Evolutionary conservation across 2,888 invertebrate genomes (phyloP).

Genomic region (Pandemis heparana): DNA sequence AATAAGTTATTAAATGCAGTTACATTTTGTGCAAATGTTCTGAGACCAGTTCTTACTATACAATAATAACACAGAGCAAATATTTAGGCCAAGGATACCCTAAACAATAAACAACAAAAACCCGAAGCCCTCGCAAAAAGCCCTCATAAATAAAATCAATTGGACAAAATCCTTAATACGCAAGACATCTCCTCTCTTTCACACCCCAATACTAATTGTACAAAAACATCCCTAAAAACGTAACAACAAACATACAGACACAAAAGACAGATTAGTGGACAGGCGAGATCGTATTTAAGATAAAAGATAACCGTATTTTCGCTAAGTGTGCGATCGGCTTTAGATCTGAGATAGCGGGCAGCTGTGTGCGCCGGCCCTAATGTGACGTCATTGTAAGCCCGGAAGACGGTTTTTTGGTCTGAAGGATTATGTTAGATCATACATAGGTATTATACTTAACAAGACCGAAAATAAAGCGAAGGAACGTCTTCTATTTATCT

Average conservation of each 20-base stretch:
- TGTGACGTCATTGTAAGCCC: slow-evolving; percentile 60
- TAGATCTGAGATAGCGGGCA: slow-evolving; percentile 79
- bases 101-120: slow-evolving; percentile 4
- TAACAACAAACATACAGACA: slow-evolving; percentile 74
- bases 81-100: slow-evolving; percentile 19
- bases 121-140: slow-evolving; percentile 26
- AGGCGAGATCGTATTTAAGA: slow-evolving; percentile 83
- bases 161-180: slow-evolving; percentile 55
- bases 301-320: slow-evolving; percentile 84
- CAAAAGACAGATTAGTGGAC: slow-evolving; percentile 82
- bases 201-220: slow-evolving; percentile 82
- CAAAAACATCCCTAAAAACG: slow-evolving; percentile 73
- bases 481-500: too few species aligned
- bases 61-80: background rate
- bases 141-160: slow-evolving; percentile 60
- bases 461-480: too few species aligned
- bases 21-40: too few species aligned
- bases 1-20: too few species aligned
- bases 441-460: too few species aligned
- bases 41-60: too few species aligned
- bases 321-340: slow-evolving; percentile 79
- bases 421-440: background rate
- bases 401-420: slow-evolving; percentile 38
- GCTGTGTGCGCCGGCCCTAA: slow-evolving; percentile 70
- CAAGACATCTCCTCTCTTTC: slow-evolving; percentile 62